Base-by-base conservation (phyloP, 1,140 invertebrate genomes). In the Drosophila oshimai region DNA sequence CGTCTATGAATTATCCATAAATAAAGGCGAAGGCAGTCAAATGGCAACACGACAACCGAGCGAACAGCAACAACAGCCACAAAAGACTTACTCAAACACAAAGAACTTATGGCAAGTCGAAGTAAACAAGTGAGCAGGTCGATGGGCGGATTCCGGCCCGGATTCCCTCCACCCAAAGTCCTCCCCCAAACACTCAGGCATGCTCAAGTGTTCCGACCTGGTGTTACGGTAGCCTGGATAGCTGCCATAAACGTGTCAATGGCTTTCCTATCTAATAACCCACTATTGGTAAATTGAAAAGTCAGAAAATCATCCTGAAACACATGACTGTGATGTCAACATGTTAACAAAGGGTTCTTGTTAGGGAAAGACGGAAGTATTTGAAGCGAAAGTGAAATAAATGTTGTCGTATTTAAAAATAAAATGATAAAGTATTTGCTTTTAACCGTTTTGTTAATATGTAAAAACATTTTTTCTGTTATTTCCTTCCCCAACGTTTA, bases 1-100 rank as follows among this genome's bases (percentile, higher is more conserved):
- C 80, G 79, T 83, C 80, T 68, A 77, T 74, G 47, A 74, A 74
- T 74, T 83, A 74, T 74, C 78, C 78, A 83, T 73, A 83, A 83
- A 83, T 70, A 74, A 73, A 39, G 53, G 31, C 57, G 61, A 60
- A 79, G 45, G 45, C 50, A 80, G 76, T 61, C 68, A 80, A 80
- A 80, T 60, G 58, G 46, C 77, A 84, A 69, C 58, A 77, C 36
- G 49, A 28, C 49, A 53, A 20, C 50, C 12, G 4, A 15, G 13
- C 20, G 4, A 49, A 34, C 20, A 34, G 6, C 13, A 50, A 26
- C 28, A 60, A 74, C 50, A 47, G 37, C 33, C 36, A 47, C 68
- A 54, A 60, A 18, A 49, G 44, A 50, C 62, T 41, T 50, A 67
- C 33, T 65, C 62, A 67, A 67, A 67, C 62, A 65, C 49, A 67